phyloP scores from a whole-genome alignment of 2,113 vertebrate species.

The Silurus meridionalis region DNA sequence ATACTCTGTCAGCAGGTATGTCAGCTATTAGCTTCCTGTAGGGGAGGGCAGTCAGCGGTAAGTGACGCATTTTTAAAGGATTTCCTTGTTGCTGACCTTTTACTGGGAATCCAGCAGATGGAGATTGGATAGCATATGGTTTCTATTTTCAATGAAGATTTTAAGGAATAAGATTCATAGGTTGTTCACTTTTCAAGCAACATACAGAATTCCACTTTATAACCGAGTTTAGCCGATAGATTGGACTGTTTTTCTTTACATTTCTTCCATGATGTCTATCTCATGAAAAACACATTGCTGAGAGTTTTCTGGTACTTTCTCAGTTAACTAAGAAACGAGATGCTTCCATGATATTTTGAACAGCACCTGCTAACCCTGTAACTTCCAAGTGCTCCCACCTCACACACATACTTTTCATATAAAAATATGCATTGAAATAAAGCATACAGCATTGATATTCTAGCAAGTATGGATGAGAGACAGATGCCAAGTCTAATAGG shows the following conservation, averaged over 20 bases:
- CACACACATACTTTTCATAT: not conserved
- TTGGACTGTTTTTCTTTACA: not conserved
- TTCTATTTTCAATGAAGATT: not conserved
- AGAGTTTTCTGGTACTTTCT: not conserved
- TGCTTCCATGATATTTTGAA: not conserved
- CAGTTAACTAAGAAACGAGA: not conserved
- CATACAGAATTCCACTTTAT: not conserved
- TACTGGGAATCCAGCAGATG: not conserved
- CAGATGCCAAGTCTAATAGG: not conserved
- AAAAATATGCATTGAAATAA: not conserved
- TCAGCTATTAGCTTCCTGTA: not conserved
- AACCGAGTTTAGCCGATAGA: not conserved
- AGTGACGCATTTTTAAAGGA: not conserved
- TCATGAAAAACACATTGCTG: not conserved
- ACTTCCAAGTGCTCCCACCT: not conserved
- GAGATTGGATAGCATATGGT: not conserved
- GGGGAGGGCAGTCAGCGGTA: not conserved
- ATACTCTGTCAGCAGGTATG: not conserved
- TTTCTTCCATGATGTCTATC: not conserved
- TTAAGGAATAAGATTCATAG: not conserved
- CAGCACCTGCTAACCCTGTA: not conserved
- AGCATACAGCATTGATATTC: not conserved
- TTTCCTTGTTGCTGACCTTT: not conserved
- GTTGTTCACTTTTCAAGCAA: not conserved
- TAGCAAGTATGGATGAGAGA: not conserved